phyloP scores from a whole-genome alignment of 2,888 invertebrate genomes.

The Trachelus troglodyta region DNA sequence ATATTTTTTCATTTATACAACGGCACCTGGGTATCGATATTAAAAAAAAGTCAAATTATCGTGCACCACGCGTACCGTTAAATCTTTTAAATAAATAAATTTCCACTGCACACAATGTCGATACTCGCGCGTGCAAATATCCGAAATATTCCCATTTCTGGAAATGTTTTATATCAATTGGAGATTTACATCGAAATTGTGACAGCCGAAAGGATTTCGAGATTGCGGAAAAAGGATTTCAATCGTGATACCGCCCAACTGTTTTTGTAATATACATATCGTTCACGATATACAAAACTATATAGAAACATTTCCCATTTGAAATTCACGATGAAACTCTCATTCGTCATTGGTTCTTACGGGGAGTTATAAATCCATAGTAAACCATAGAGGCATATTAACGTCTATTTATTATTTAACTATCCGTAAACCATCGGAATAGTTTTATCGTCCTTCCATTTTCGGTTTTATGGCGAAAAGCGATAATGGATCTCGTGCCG shows the following conservation, averaged over 20 bases:
- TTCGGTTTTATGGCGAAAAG: background rate
- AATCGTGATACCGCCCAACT: background rate
- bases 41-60: background rate
- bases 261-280: background rate
- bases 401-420: background rate
- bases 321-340: background rate
- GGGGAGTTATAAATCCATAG: background rate
- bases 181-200: background rate
- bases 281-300: background rate
- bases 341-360: background rate
- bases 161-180: background rate
- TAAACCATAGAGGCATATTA: background rate
- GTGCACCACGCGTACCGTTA: background rate
- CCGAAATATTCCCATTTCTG: background rate
- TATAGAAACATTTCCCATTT: background rate
- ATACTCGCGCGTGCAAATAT: background rate
- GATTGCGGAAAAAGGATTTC: background rate
- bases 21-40: background rate
- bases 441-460: background rate
- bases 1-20: background rate
- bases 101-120: background rate
- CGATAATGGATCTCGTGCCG: background rate
- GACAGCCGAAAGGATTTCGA: background rate
- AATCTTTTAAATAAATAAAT: background rate
- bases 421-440: background rate